Evolutionary conservation across 2,888 invertebrate species (phyloP), one percentile per base, ranked within the genome.

Genomic region (Automeris io): DNA sequence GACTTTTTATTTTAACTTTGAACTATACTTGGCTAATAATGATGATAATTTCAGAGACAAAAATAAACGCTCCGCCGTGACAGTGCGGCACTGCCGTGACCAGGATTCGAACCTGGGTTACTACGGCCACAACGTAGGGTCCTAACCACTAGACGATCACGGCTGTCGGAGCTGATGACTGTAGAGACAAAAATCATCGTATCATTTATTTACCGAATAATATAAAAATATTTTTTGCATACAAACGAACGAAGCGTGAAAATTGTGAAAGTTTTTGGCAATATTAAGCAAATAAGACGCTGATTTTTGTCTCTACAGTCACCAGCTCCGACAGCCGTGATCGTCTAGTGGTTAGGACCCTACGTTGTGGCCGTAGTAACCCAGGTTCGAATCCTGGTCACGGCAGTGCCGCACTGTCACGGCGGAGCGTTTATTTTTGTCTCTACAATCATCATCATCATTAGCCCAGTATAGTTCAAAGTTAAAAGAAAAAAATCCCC

Each of bases 361-460:
- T 90, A 90, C 91, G 91, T 91, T 91, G 91, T 91, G 91, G 91
- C 91, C 91, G 91, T 90, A 90, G 90, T 90, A 91, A 91, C 90
- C 91, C 91, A 89, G 90, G 90, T 90, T 90, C 89, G 89, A 90
- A 89, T 90, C 60, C 63, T 65, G 63, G 64, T 64, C 62, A 66
- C 64, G 64, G 65, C 64, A 66, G 62, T 63, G 62, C 8, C 31
- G 5, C 33, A 42, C 40, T 41, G 45, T 45, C 41, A 25, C 41
- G 44, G 39, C 34, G 44, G 39, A 44, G 41, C 33, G 6, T 12
- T n/a, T 33, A 7, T 18, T 36, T 37, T 37, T 40, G 18, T 12
- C n/a, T n/a, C n/a, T n/a, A n/a, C 18, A 5, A 5, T 16, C 12
- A 32, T 16, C 3, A n/a, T 16, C 16, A 6, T n/a, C n/a, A n/a